Percentiles rank a stretch among this genome's conserved stretches.
Conservation (phyloP, 1,140 invertebrate genomes). For the Drosophila auraria region DNA sequence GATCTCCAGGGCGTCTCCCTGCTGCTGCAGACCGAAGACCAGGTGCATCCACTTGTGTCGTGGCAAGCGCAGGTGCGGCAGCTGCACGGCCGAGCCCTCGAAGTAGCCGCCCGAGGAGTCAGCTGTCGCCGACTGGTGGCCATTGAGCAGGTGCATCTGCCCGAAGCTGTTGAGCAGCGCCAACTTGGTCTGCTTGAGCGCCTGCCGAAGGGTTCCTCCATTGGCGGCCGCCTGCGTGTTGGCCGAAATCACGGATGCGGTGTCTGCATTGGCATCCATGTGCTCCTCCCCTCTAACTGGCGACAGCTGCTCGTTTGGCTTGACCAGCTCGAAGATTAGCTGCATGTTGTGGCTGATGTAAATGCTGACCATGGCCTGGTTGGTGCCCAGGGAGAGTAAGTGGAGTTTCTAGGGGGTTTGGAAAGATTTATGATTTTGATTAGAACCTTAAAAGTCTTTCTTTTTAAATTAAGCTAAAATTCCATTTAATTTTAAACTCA, state of each 20-base stretch:
- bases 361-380: constrained; percentile 75
- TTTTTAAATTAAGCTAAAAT: too few relatives aligned
- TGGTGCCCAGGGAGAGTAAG: constrained; percentile 76
- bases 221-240: constrained; percentile 17
- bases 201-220: constrained; percentile 65
- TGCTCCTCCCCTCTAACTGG: constrained; percentile 57
- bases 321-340: constrained; percentile 72
- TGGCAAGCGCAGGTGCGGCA: constrained; percentile 62
- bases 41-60: constrained; percentile 81
- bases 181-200: constrained; percentile 76
- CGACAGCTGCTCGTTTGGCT: constrained; percentile 66
- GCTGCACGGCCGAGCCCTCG: constrained; percentile 53
- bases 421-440: not conserved
- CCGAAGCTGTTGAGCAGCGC: constrained; percentile 78
- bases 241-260: constrained; percentile 19
- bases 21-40: constrained; percentile 63
- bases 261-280: constrained; percentile 43
- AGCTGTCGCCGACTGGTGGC: constrained; percentile 26
- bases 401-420: constrained; percentile 62
- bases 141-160: constrained; percentile 80
- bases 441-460: not conserved
- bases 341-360: constrained; percentile 76
- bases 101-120: constrained; percentile 53
- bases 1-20: constrained; percentile 59
- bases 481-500: constrained; percentile 18